Percentiles rank a stretch among this genome's conserved stretches.
Conservation (phyloP, 1,140 invertebrate genomes). For the Colletes gigas region DNA sequence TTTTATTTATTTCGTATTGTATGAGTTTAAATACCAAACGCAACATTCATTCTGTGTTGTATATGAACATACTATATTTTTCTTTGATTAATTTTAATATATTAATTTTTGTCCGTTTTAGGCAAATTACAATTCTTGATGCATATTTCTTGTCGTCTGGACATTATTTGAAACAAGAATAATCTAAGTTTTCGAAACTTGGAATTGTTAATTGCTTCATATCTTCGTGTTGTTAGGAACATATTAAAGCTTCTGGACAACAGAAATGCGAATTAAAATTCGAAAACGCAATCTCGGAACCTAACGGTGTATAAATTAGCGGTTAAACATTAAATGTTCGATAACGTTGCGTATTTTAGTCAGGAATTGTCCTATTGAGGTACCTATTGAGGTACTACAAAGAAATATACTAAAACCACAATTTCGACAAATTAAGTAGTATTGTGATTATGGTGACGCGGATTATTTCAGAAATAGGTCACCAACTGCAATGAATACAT, state of each 20-base stretch:
- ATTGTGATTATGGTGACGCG: slow-evolving; percentile 23
- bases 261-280: neutral
- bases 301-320: slow-evolving; percentile 6
- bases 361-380: no score
- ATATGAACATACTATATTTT: no score
- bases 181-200: no score
- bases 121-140: no score
- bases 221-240: neutral
- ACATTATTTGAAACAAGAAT: no score
- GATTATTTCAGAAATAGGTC: slow-evolving; percentile 41
- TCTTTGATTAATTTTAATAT: no score
- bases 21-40: no score
- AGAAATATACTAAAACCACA: neutral
- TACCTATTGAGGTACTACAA: neutral
- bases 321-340: neutral
- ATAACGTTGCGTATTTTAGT: neutral
- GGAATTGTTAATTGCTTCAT: neutral
- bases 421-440: slow-evolving; percentile 20
- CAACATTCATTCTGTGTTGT: no score
- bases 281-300: slow-evolving; percentile 1
- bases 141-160: no score
- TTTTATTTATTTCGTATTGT: no score
- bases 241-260: neutral
- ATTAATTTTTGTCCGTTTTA: no score
- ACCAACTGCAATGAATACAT: neutral